Evolutionary conservation across 2,797 vertebrate species (phyloP).

Genomic region (Halcyon leucocephala): DNA sequence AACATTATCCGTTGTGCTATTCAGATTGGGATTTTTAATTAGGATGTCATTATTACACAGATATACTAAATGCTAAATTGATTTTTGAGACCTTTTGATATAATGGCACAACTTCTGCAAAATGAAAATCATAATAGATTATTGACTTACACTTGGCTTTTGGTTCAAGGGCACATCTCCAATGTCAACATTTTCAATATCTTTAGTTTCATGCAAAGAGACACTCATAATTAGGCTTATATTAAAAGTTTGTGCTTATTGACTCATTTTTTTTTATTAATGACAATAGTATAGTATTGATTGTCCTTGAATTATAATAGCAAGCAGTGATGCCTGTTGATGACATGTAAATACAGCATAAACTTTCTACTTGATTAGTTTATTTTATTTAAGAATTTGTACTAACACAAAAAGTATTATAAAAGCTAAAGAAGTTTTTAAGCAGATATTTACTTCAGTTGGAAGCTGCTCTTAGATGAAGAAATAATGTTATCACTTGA

Average conservation of each 20-base stretch:
- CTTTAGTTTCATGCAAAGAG: slow-evolving; percentile 80
- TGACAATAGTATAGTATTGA: slow-evolving; percentile 84
- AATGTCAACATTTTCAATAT: slow-evolving; percentile 86
- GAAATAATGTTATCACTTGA: background rate
- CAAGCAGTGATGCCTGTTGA: slow-evolving; percentile 29
- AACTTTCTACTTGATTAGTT: slow-evolving; percentile 44
- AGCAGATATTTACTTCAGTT: background rate
- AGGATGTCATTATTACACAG: slow-evolving; percentile 84
- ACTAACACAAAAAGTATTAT: background rate
- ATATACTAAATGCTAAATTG: slow-evolving; percentile 86
- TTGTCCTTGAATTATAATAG: slow-evolving; percentile 82
- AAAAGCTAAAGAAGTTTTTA: background rate
- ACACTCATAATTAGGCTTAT: slow-evolving; percentile 83
- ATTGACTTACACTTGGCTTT: slow-evolving; percentile 81
- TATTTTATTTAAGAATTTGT: slow-evolving; percentile 32
- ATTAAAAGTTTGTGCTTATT: slow-evolving; percentile 81
- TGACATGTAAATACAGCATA: slow-evolving; percentile 20
- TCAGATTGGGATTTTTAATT: slow-evolving; percentile 85
- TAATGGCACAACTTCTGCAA: slow-evolving; percentile 80
- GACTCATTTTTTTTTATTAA: slow-evolving; percentile 87
- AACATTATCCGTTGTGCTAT: slow-evolving; percentile 72
- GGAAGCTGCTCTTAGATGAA: background rate
- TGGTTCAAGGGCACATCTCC: slow-evolving; percentile 85
- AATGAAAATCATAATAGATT: slow-evolving; percentile 93
- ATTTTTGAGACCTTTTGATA: slow-evolving; percentile 85